Base-by-base conservation (phyloP, 2,113 vertebrate genomes). In the Benitochromis conjunctus region DNA sequence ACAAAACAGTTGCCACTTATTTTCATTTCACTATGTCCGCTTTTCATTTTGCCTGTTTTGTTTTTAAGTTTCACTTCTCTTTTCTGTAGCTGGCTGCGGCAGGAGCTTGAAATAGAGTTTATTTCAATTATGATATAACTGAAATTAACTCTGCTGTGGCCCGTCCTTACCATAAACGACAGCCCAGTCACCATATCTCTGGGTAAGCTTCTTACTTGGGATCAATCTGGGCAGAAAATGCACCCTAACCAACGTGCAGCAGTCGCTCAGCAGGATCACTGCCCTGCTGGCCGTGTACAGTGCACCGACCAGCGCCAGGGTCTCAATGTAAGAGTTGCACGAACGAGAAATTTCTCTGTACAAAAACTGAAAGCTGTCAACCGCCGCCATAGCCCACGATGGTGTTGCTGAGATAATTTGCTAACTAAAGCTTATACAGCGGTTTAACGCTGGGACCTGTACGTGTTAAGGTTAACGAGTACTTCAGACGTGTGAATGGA, bases 331-430 rank as follows among this genome's bases (percentile, higher is more conserved):
- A 80, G 94, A 95, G 57, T 81, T 95, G 89, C 98, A 99, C 5
- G 97, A 97, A 64, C 95, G 95, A 87, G 97, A 97, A 19, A 99
- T 96, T 92, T 99, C 97, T 89, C 95, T 94, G 87, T 97, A 99
- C 90, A 99, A 85, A 26, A 99, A 92, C 69, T 95, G 93, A 90
- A 99, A 99, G 85, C 95, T 97, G 96, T 99, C 99, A 29, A 99
- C 99, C 0, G 98, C 97, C 86, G 99, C 99, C 99, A 99, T 99
- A 79, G 41, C 88, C 34, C 9, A 83, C 82, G 46, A 43, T 11
- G 1, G 1, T 9, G 79, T 24, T 78, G 58, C 36, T 81, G 26
- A 38, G 78, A 86, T 88, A 86, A 2, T 5, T n/a, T 10, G 21
- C 12, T 48, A 60, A 3, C n/a, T 81, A 10, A 57, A 1, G 24